phyloP scores from a whole-genome alignment of 2,797 vertebrate species.

The Melanogrammus aeglefinus region DNA sequence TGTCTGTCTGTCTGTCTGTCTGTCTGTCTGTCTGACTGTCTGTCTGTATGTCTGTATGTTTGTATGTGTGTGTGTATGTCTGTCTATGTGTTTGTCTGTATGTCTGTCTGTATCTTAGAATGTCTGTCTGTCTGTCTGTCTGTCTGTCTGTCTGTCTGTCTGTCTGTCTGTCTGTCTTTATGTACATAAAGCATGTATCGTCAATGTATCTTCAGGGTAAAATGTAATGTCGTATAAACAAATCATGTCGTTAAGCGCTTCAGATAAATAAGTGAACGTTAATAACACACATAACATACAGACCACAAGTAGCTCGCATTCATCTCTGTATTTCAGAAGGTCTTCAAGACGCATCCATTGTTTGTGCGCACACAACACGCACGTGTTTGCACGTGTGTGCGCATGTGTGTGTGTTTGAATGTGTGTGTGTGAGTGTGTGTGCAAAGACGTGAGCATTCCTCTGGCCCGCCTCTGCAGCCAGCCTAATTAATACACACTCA shows the following conservation, averaged over 20 bases:
- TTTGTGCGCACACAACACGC: too few relatives aligned
- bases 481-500: slow-evolving; percentile 78
- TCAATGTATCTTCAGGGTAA: too few relatives aligned
- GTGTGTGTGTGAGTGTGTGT: neutral
- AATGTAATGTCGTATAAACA: too few relatives aligned
- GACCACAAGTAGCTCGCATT: too few relatives aligned
- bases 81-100: slow-evolving; percentile 17
- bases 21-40: slow-evolving; percentile 21
- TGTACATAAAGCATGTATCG: too few relatives aligned
- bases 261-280: too few relatives aligned
- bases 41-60: slow-evolving; percentile 24
- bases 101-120: slow-evolving; percentile 38
- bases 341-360: too few relatives aligned
- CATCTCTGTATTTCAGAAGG: too few relatives aligned
- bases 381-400: slow-evolving; percentile 12
- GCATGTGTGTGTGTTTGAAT: slow-evolving; percentile 1
- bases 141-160: slow-evolving; percentile 29
- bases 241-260: too few relatives aligned
- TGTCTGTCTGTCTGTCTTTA: neutral
- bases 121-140: slow-evolving; percentile 18
- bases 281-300: too few relatives aligned
- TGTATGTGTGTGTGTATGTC: neutral
- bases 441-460: slow-evolving; percentile 50
- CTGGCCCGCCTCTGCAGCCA: slow-evolving; percentile 62
- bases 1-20: slow-evolving; percentile 32